phyloP scores from a whole-genome alignment of 1,140 invertebrate species.

The Sipha flava region DNA sequence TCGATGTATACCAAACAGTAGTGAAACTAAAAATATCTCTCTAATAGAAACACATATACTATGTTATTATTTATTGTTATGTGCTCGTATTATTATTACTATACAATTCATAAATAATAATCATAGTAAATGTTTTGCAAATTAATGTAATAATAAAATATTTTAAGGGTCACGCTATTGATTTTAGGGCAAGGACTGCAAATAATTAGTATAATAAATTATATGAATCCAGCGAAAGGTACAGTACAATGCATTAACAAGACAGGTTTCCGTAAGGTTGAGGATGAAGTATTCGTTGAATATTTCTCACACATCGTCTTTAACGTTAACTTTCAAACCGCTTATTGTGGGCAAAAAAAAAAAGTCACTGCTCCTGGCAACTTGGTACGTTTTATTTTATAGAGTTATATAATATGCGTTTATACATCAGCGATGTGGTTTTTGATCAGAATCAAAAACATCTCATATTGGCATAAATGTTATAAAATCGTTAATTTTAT shows the following conservation, averaged over 20 bases:
- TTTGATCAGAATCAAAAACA: too few species aligned
- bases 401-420: background rate
- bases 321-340: background rate
- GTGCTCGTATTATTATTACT: too few species aligned
- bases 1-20: too few species aligned
- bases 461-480: too few species aligned
- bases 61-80: too few species aligned
- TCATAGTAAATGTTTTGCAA: too few species aligned
- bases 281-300: background rate
- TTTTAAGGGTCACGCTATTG: background rate
- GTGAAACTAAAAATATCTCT: too few species aligned
- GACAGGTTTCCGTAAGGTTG: background rate
- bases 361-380: background rate
- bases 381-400: background rate
- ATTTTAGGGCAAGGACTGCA: background rate
- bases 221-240: background rate
- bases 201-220: background rate
- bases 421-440: too few species aligned
- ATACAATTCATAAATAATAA: too few species aligned
- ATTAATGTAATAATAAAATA: too few species aligned
- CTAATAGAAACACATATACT: too few species aligned
- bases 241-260: background rate
- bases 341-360: background rate
- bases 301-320: background rate
- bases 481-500: too few species aligned